These are phyloP conservation scores for Pelusios castaneus DNA, from an alignment of 2,113 vertebrate genomes.

Conservation along the genomic window DNA sequence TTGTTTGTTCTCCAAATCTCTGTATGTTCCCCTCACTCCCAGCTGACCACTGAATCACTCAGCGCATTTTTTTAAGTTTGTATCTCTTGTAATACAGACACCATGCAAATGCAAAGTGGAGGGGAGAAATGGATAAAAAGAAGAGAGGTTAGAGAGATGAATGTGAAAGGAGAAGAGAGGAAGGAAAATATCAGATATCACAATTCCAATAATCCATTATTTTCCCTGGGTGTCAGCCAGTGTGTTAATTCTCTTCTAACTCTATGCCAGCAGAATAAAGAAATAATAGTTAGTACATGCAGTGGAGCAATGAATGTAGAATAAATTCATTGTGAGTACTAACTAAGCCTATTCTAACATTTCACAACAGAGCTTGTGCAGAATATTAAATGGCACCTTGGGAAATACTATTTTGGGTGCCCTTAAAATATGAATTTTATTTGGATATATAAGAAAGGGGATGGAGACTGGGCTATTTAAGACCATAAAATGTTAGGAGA, in stretches of 20 bases:
- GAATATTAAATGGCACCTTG: background rate
- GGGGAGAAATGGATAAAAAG: background rate
- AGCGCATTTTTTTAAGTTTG: slow-evolving; percentile 16
- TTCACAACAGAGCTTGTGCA: background rate
- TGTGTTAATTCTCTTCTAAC: background rate
- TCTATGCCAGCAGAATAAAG: background rate
- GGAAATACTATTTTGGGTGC: background rate
- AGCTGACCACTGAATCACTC: background rate
- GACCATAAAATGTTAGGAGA: background rate
- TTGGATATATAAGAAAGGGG: background rate
- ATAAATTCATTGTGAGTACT: background rate
- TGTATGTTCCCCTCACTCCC: background rate
- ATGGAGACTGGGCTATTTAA: background rate
- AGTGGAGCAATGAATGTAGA: background rate
- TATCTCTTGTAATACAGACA: slow-evolving; percentile 41
- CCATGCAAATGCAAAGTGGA: slow-evolving; percentile 32
- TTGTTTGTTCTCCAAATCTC: background rate
- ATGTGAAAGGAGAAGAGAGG: slow-evolving; percentile 30
- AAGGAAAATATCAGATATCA: slow-evolving; percentile 65
- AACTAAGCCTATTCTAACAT: background rate
- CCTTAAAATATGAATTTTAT: background rate
- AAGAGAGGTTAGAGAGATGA: slow-evolving; percentile 27
- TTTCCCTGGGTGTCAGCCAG: slow-evolving; percentile 19
- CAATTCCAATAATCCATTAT: slow-evolving; percentile 10
- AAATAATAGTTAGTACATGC: background rate